These are phyloP conservation scores for Drosophila seclusa DNA, from an alignment of 2,888 invertebrate species.

Conservation along the genomic window DNA sequence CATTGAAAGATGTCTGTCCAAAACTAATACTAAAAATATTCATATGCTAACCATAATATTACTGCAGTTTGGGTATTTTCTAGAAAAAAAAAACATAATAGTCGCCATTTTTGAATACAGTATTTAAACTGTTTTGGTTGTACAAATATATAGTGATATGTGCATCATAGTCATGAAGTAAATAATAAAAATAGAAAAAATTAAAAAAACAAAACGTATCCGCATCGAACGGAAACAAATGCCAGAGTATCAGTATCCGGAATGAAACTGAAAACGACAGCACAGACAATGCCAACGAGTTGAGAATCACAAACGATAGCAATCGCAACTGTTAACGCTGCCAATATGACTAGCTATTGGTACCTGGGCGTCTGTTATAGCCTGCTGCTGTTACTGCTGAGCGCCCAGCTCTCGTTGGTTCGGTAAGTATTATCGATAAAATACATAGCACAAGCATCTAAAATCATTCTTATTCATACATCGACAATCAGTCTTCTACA, in stretches of 20 bases:
- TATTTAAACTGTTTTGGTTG: background rate
- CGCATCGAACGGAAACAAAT: constrained; percentile 22
- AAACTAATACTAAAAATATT: background rate
- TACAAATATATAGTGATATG: constrained; percentile 1
- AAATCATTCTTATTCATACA: background rate
- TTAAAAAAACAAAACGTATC: background rate
- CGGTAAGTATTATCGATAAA: constrained; percentile 42
- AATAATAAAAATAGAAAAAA: background rate
- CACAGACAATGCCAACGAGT: constrained; percentile 66
- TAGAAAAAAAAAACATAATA: background rate
- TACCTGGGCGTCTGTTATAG: constrained; percentile 55
- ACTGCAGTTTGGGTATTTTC: background rate
- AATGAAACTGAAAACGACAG: constrained; percentile 60
- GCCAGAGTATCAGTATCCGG: constrained; percentile 50
- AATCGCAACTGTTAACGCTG: constrained; percentile 46
- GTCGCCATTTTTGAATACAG: background rate
- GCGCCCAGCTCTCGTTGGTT: constrained; percentile 61
- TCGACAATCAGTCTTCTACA: background rate
- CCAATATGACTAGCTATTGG: constrained; percentile 57
- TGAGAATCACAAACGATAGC: constrained; percentile 51
- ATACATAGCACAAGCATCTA: background rate
- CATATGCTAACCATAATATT: background rate
- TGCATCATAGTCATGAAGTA: background rate
- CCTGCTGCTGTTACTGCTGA: constrained; percentile 59
- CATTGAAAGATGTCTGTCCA: background rate